Conservation (phyloP, 1,140 invertebrate species). For the Hyles vespertilio region DNA sequence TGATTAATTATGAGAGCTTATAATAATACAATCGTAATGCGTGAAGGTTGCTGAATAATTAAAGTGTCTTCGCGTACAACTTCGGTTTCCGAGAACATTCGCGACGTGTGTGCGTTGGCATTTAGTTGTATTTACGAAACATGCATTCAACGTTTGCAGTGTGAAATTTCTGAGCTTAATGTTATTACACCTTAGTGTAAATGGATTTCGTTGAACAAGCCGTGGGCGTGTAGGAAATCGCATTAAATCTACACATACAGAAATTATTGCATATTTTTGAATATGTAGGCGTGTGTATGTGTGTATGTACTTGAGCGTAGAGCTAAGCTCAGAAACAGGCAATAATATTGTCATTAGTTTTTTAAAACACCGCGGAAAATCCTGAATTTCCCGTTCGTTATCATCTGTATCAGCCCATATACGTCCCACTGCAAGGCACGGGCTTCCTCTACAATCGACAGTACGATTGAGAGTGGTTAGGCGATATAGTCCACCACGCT, state of each 20-base stretch:
- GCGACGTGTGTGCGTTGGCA: constrained; percentile 11
- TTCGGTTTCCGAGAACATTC: constrained; percentile 5
- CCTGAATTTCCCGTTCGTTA: no score
- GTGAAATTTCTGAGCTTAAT: constrained; percentile 7
- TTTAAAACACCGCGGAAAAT: no score
- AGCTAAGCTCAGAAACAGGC: no score
- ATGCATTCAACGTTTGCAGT: constrained; percentile 5
- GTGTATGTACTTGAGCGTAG: no score
- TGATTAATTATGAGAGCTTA: background rate
- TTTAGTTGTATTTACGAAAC: constrained; percentile 14
- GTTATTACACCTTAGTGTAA: constrained; percentile 12
- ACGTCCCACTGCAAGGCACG: no score
- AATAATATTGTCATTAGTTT: no score
- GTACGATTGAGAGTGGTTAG: no score
- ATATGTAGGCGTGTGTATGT: no score
- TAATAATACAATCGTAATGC: constrained; percentile 1
- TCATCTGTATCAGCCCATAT: no score
- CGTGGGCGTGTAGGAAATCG: background rate
- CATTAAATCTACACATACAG: background rate
- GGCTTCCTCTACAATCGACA: no score
- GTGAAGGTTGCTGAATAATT: constrained; percentile 2
- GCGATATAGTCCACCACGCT: no score
- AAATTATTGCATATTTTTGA: no score
- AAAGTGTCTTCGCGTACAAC: background rate
- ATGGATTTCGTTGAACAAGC: constrained; percentile 1